Evolutionary conservation across 2,797 vertebrate species (phyloP).

Genomic region (Centropyge bicolor): DNA sequence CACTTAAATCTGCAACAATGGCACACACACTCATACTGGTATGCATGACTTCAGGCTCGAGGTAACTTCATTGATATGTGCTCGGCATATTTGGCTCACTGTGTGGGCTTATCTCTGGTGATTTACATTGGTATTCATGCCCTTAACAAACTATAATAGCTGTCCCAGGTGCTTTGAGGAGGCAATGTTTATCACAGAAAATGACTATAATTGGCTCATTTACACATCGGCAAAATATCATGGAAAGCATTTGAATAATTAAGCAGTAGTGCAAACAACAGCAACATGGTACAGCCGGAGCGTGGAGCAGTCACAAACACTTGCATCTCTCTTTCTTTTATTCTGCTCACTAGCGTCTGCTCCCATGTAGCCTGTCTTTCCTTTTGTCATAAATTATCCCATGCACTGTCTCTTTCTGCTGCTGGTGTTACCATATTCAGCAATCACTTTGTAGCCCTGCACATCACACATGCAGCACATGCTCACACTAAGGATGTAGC

Average conservation of each 20-base stretch:
- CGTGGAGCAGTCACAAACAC: constrained; percentile 33
- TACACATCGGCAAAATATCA: constrained; percentile 78
- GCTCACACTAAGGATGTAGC: constrained; percentile 41
- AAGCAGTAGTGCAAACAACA: constrained; percentile 58
- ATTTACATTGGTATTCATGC: constrained; percentile 77
- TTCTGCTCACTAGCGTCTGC: constrained; percentile 10
- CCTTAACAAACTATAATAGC: constrained; percentile 71
- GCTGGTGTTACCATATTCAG: constrained; percentile 9
- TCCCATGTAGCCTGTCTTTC: constrained; percentile 2
- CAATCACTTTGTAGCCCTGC: constrained; percentile 33
- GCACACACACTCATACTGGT: background rate
- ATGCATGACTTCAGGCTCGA: constrained; percentile 21
- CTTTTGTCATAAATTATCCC: constrained; percentile 41
- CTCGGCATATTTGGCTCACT: constrained; percentile 39
- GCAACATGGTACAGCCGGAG: constrained; percentile 53
- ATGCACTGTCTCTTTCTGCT: constrained; percentile 25
- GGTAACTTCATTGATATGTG: constrained; percentile 53
- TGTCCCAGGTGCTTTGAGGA: constrained; percentile 77
- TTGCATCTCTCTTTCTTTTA: constrained; percentile 16
- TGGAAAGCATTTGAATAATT: constrained; percentile 72
- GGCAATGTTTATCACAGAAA: constrained; percentile 80
- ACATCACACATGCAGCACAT: constrained; percentile 20
- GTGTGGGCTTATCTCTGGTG: constrained; percentile 49
- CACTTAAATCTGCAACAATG: constrained; percentile 10
- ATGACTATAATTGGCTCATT: constrained; percentile 83